Percentiles rank a stretch among this genome's conserved stretches.
Evolutionary conservation across 1,140 invertebrate genomes (phyloP).

Genomic region (Phymorhynchus buccinoides): DNA sequence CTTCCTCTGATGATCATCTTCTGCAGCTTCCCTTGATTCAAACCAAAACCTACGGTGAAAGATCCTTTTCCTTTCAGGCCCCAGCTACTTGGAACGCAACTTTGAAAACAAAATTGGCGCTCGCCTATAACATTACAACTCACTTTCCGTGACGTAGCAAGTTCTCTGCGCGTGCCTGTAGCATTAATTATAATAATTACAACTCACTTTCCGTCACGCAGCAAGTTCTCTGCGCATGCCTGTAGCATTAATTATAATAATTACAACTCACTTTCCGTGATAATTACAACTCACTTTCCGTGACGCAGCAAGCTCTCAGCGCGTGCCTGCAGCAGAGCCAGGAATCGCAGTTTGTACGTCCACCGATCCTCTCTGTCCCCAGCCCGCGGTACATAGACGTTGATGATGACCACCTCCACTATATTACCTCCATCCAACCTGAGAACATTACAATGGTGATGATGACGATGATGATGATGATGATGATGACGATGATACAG

Average conservation of each 20-base stretch:
- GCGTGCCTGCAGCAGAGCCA: conserved; percentile 73
- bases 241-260: no score
- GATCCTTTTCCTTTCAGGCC: no score
- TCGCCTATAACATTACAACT: no score
- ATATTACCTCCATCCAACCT: conserved; percentile 52
- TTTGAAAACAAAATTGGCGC: no score
- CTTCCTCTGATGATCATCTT: no score
- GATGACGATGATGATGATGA: no score
- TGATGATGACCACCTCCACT: conserved; percentile 74
- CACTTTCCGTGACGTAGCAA: not conserved
- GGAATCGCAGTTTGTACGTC: conserved; percentile 76
- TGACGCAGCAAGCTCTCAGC: conserved; percentile 71
- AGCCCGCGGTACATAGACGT: conserved; percentile 77
- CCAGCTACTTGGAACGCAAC: no score
- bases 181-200: not conserved
- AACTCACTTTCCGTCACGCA: not conserved
- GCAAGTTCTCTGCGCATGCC: not conserved
- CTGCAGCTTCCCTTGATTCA: no score
- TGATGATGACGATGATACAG: no score
- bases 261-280: not conserved
- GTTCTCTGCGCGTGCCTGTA: no score
- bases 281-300: conserved; percentile 64
- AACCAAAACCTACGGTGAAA: no score
- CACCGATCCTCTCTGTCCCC: conserved; percentile 74
- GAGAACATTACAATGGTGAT: not conserved